Evolutionary conservation across 1,140 invertebrate species (phyloP), one percentile per base, ranked within the genome.

Genomic region (Delia radicum): DNA sequence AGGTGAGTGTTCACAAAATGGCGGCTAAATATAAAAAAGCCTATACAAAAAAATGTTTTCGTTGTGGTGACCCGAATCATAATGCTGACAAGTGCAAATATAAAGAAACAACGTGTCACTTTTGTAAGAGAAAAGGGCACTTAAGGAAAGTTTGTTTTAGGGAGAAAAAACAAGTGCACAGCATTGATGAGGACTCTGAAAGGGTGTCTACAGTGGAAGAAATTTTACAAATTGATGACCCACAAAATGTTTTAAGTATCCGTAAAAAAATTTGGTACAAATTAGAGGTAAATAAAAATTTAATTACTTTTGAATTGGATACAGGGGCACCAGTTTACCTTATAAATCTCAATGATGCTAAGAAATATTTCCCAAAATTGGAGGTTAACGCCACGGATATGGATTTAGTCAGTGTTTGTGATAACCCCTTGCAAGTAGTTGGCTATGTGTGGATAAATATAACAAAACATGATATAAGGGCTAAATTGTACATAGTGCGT

Each of bases 91-190:
- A 74, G 28, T 74, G 73, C 28, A 74, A 62, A 74, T 74, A 27
- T 37, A 74, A 62, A 75, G 62, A 65, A 7, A 7, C 74, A 10
- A 37, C 27, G 12, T 75, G 74, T 24, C 61, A 75, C 31, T 65
- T 65, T 33, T 76, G 71, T 33, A 67, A 46, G 15, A 76, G 48
- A 42, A 76, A 67, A 46, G 61, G 75, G 6, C 75, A 76, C 63
- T 76, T 76, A 74, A 55, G 46, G 7, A 27, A 61, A 13, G 71
- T 76, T 15, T 76, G 75, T 28, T 62, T 65, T 15, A 73, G 67
- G 24, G 63, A 74, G 55, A 61, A 74, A n/a, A 61, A 28, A 61
- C 27, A 55, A 29, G 8, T 48, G 29, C 18, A 61, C 55, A 6
- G 18, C 73, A 33, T 27, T 8, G 27, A 13, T 8, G n/a, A 13